Evolutionary conservation across 2,797 vertebrate species (phyloP).

Genomic region (Gallirallus australis): DNA sequence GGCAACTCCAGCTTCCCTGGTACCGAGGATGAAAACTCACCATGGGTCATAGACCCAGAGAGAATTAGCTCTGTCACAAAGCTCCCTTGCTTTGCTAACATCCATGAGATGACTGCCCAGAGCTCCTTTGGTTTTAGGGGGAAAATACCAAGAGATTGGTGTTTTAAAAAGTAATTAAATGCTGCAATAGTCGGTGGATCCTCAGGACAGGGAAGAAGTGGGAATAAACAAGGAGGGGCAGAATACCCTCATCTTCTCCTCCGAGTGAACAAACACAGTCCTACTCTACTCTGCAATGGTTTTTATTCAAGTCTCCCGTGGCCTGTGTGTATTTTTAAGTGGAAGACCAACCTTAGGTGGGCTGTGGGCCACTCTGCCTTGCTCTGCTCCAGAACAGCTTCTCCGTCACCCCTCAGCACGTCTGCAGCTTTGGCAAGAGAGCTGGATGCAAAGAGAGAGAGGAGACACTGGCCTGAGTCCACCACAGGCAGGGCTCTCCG

Average conservation of each 20-base stretch:
- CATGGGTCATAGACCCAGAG: too few species aligned
- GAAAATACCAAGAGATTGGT: too few species aligned
- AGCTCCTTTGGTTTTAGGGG: background rate
- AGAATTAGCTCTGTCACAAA: background rate
- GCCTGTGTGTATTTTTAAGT: background rate
- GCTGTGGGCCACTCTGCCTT: background rate
- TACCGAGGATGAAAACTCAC: background rate
- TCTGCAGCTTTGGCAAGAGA: background rate
- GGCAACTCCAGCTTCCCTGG: background rate
- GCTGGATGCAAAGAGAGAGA: background rate
- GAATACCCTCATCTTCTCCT: background rate
- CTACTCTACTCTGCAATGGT: background rate
- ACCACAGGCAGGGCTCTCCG: accelerated
- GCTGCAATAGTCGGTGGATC: background rate
- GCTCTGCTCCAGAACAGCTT: accelerated
- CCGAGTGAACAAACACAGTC: background rate
- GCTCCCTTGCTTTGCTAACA: background rate
- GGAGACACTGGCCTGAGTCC: background rate
- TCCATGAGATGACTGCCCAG: accelerated
- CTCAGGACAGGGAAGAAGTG: background rate
- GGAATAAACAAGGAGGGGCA: background rate
- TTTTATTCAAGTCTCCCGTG: background rate
- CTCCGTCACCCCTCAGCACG: background rate
- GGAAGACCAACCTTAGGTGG: background rate
- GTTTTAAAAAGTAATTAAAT: background rate